Percentiles rank a stretch among this genome's conserved stretches.
phyloP scores from a whole-genome alignment of 2,113 vertebrate species.

The Mungos mungo region DNA sequence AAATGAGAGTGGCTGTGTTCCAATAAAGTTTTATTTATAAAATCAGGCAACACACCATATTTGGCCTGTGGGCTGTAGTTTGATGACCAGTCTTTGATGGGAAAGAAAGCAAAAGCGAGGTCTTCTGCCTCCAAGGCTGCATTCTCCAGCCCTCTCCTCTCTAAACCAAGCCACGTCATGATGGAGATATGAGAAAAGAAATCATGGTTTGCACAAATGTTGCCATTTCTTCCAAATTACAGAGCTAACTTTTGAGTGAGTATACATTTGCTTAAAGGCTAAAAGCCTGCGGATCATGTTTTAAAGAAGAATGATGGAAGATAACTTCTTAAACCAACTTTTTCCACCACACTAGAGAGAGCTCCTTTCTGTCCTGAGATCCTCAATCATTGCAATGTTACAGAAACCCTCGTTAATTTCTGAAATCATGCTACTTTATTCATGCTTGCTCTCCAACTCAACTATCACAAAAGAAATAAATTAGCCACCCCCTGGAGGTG shows the following conservation, averaged over 20 bases:
- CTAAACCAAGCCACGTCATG: neutral
- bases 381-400: constrained; percentile 39
- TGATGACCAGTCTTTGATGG: neutral
- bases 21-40: constrained; percentile 63
- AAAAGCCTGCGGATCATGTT: constrained; percentile 39
- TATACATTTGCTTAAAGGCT: neutral
- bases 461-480: constrained; percentile 64
- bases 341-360: constrained; percentile 13
- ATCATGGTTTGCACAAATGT: constrained; percentile 45
- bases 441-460: constrained; percentile 60
- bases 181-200: neutral
- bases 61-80: neutral
- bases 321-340: constrained; percentile 43
- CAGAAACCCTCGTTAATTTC: constrained; percentile 53
- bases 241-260: constrained; percentile 37
- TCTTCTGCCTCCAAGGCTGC: constrained; percentile 6
- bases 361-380: constrained; percentile 33
- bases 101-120: constrained; percentile 11
- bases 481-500: constrained; percentile 54
- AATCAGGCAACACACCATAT: neutral
- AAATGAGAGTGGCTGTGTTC: neutral
- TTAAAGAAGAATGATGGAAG: neutral
- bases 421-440: constrained; percentile 63
- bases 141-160: neutral
- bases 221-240: constrained; percentile 7